phyloP scores from a whole-genome alignment of 2,797 vertebrate genomes.

The Clarias platycephalus region DNA sequence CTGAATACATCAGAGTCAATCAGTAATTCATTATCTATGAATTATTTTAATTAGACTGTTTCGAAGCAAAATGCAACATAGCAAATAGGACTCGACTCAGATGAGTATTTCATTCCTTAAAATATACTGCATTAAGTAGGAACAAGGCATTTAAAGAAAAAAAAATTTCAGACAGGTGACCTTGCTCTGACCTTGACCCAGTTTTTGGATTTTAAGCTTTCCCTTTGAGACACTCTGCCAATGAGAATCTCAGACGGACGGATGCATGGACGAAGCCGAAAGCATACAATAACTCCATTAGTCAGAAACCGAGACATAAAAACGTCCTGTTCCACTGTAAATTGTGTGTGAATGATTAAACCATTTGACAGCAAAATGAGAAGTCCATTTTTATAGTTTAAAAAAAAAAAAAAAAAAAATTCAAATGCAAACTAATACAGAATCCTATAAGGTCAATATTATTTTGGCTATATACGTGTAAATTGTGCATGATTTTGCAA shows the following conservation, averaged over 20 bases:
- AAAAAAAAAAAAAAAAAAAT: too few relatives aligned
- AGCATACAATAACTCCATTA: too few relatives aligned
- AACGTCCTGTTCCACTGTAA: background rate
- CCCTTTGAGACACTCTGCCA: too few relatives aligned
- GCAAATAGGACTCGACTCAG: background rate
- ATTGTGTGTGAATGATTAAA: background rate
- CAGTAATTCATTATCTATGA: background rate
- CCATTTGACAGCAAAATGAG: background rate
- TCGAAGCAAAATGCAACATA: background rate
- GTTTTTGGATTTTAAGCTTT: too few relatives aligned
- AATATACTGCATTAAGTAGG: background rate
- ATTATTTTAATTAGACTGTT: background rate
- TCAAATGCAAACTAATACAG: too few relatives aligned
- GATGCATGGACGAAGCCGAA: background rate
- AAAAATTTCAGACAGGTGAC: background rate
- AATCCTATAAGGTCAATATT: too few relatives aligned
- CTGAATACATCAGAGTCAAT: background rate
- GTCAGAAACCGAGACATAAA: too few relatives aligned
- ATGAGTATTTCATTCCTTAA: background rate
- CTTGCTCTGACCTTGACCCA: background rate
- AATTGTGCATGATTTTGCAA: too few relatives aligned
- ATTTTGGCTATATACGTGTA: too few relatives aligned
- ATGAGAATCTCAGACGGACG: background rate
- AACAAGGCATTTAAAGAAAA: background rate
- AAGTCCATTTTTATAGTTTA: too few relatives aligned